These are phyloP conservation scores for Hermaeophaga mercurialis DNA, from an alignment of 2,888 invertebrate species.

Conservation along the genomic window DNA sequence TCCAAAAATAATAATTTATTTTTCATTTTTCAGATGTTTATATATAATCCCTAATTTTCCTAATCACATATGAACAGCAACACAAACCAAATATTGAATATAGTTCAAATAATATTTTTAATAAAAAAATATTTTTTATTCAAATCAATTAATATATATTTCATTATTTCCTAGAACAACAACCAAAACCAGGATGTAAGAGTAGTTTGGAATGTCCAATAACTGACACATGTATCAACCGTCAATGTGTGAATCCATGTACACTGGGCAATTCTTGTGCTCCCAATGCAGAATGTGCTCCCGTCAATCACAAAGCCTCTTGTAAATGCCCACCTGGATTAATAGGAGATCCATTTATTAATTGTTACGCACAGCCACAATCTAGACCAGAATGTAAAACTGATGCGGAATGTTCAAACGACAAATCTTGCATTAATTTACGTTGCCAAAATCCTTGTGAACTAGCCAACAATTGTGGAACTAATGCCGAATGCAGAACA, in stretches of 20 bases:
- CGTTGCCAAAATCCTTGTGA: constrained; percentile 82
- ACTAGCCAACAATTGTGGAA: constrained; percentile 78
- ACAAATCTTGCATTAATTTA: constrained; percentile 79
- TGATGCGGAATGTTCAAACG: constrained; percentile 76
- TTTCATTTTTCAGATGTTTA: constrained; percentile 14
- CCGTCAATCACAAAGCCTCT: constrained; percentile 74
- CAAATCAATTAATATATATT: constrained; percentile 18
- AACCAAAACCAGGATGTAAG: constrained; percentile 67
- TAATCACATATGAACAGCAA: constrained; percentile 41
- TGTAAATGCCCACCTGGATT: constrained; percentile 78
- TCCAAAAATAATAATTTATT: background rate
- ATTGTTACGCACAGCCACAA: constrained; percentile 67
- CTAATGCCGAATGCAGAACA: constrained; percentile 79
- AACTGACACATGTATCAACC: constrained; percentile 73
- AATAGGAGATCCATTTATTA: constrained; percentile 80
- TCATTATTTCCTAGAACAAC: constrained; percentile 47
- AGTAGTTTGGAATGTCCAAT: constrained; percentile 74
- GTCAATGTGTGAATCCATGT: constrained; percentile 80
- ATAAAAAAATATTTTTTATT: background rate
- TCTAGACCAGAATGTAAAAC: constrained; percentile 70
- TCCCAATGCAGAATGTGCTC: constrained; percentile 76
- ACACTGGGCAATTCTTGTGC: constrained; percentile 73
- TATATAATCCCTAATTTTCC: constrained; percentile 3
- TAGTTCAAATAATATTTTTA: background rate
- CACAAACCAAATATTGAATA: constrained; percentile 32